Percentiles rank a stretch among this genome's conserved stretches.
Conservation (phyloP, 2,113 vertebrate genomes). For the Cochlearius cochlearius region DNA sequence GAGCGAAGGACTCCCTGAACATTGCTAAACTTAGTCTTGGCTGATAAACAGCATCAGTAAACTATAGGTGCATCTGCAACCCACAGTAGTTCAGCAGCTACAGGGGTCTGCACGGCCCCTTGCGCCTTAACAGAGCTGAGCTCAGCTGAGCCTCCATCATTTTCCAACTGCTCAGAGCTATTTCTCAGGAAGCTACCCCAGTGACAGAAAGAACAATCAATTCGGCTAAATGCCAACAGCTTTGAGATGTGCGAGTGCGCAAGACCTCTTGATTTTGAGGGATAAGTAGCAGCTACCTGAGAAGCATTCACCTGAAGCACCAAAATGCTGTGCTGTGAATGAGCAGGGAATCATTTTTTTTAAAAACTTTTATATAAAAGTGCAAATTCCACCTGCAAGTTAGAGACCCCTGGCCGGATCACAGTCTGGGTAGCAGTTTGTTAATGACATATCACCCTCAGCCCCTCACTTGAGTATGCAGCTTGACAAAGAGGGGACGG, state of each 20-base stretch:
- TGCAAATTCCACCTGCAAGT: background rate
- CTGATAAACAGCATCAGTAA: background rate
- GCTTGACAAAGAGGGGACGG: background rate
- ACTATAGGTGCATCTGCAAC: background rate
- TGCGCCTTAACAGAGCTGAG: background rate
- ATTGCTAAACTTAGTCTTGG: background rate
- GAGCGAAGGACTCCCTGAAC: background rate
- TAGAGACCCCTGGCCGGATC: background rate
- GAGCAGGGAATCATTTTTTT: background rate
- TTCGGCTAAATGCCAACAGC: background rate
- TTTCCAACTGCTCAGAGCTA: background rate
- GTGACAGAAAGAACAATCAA: background rate
- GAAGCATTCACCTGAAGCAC: background rate
- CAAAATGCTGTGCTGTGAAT: background rate
- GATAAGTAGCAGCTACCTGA: background rate
- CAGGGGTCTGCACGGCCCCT: background rate
- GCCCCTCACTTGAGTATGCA: background rate
- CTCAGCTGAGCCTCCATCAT: background rate
- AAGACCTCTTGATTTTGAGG: background rate
- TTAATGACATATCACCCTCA: background rate
- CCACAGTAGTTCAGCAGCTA: background rate
- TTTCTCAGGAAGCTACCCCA: background rate
- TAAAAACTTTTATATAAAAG: background rate
- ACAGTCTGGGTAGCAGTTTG: background rate
- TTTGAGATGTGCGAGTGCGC: background rate